phyloP scores from a whole-genome alignment of 2,888 invertebrate genomes.

The Furcula furcula region DNA sequence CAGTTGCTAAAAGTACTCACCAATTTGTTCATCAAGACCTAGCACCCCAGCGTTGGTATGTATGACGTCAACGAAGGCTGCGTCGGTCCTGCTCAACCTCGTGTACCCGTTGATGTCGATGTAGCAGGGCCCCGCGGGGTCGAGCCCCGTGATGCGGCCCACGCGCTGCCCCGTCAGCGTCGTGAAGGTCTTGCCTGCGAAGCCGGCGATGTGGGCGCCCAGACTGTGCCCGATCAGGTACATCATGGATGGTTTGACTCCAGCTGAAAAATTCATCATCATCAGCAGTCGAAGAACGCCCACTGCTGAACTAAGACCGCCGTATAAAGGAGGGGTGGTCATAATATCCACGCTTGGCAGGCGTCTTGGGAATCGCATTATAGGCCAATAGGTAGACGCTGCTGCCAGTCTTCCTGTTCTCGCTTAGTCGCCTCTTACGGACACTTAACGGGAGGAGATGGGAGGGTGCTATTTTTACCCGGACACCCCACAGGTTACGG shows the following conservation, averaged over 20 bases:
- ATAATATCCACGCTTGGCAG: too few species aligned
- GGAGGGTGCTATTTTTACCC: too few species aligned
- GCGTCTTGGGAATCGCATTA: too few species aligned
- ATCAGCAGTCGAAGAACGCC: not conserved
- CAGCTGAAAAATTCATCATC: slow-evolving; percentile 33
- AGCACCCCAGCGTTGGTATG: slow-evolving; percentile 57
- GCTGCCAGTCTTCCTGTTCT: too few species aligned
- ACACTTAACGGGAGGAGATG: too few species aligned
- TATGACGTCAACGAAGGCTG: slow-evolving; percentile 54
- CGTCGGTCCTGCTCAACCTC: slow-evolving; percentile 45
- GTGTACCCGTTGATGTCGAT: slow-evolving; percentile 42
- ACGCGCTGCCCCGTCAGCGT: slow-evolving; percentile 43
- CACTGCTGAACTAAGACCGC: too few species aligned
- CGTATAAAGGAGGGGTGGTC: too few species aligned
- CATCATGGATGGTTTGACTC: slow-evolving; percentile 43
- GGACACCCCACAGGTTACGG: too few species aligned
- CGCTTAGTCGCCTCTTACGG: too few species aligned
- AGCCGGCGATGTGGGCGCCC: slow-evolving; percentile 60
- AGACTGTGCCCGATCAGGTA: slow-evolving; percentile 66
- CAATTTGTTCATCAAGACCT: slow-evolving; percentile 50
- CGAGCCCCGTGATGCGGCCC: slow-evolving; percentile 56
- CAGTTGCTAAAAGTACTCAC: slow-evolving; percentile 37
- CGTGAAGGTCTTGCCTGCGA: slow-evolving; percentile 53
- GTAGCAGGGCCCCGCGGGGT: slow-evolving; percentile 70
- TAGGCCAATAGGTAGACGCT: too few species aligned